Percentiles rank a stretch among this genome's conserved stretches.
Conservation (phyloP, 37 sponge, comb jelly and placozoan genomes). For the Geodia barretti region DNA sequence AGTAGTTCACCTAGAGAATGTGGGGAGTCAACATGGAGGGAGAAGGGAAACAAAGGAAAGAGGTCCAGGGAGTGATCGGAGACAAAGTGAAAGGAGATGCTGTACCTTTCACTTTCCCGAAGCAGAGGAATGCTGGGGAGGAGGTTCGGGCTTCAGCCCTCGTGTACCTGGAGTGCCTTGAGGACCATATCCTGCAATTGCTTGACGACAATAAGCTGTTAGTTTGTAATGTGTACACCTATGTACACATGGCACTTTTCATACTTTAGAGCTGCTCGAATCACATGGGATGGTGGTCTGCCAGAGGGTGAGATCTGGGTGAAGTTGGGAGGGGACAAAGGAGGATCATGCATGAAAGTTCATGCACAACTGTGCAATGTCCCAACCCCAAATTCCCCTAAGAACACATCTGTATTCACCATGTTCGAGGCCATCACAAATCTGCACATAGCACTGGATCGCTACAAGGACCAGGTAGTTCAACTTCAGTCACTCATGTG, state of each 20-base stretch:
- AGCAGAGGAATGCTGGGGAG: slow-evolving; percentile 7
- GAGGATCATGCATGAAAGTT: slow-evolving; percentile 18
- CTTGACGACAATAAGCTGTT: too few species aligned
- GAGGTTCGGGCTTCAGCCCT: slow-evolving; percentile 8
- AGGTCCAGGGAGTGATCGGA: not conserved
- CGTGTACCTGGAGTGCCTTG: slow-evolving; percentile 5
- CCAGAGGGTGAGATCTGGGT: slow-evolving; percentile 29
- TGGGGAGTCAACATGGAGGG: slow-evolving; percentile 2
- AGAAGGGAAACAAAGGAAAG: slow-evolving; percentile 17
- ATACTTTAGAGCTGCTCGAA: not conserved
- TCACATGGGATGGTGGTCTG: slow-evolving; percentile 51
- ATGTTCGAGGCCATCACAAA: slow-evolving; percentile 24
- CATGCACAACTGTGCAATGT: slow-evolving; percentile 22
- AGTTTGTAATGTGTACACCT: too few species aligned
- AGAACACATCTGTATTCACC: slow-evolving; percentile 29
- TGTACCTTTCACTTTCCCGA: slow-evolving; percentile 24
- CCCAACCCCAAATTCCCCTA: slow-evolving; percentile 23
- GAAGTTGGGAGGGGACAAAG: slow-evolving; percentile 51
- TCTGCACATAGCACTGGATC: slow-evolving; percentile 29
- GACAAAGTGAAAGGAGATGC: slow-evolving; percentile 4
- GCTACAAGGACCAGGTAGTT: slow-evolving; percentile 20
- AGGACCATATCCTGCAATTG: not conserved
- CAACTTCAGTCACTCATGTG: slow-evolving; percentile 17
- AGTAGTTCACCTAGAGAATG: not conserved
- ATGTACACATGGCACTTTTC: not conserved